Conservation (phyloP, 2,113 vertebrate species). For the human region GRCh38 chr2:59800001-59800500, state of each 20-base stretch:
- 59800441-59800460: neutral
- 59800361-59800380: constrained; percentile 9
- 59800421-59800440: neutral
- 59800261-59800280: neutral
- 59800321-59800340: neutral
- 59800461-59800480: neutral
- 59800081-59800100: neutral
- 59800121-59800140: constrained; percentile 32
- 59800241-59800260: constrained; percentile 1
- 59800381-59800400: neutral
- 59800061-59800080: neutral
- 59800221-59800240: neutral
- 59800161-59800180: neutral
- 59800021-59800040: neutral
- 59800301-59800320: neutral
- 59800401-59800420: neutral
- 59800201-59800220: neutral
- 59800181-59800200: neutral
- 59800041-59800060: neutral
- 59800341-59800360: neutral
- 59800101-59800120: neutral
- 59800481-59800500: neutral
- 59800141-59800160: neutral
- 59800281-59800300: neutral
- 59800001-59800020: neutral